Evolutionary conservation across 2,797 vertebrate genomes (phyloP), one percentile per base, ranked within the genome.

Genomic region (Gymnodraco acuticeps): DNA sequence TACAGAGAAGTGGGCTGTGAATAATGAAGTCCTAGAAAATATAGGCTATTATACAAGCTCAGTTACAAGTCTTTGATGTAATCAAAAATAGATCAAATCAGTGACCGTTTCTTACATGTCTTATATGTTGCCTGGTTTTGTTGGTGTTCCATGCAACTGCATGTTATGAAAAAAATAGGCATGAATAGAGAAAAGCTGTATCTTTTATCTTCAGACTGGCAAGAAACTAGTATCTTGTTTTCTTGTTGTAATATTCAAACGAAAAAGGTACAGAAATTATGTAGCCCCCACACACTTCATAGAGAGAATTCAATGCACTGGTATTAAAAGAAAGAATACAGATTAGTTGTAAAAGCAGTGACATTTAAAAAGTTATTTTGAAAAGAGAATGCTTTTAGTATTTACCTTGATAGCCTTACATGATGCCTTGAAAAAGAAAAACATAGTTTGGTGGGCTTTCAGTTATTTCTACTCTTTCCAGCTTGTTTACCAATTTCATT

Each of bases 1-100:
- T 81, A 86, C 61, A 86, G 77, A 83, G 85, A 87, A 73, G 73
- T 74, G 79, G 77, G 59, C 58, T 73, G 67, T 80, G 70, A 86
- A 83, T 84, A 85, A 88, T 82, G 47, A 66, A 69, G 70, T 62
- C 70, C 15, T 70, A 55, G 50, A 70, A 87, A 81, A 78, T 70
- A 60, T 13, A 75, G 56, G 19, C 23, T 69, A 53, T 84, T 77
- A 80, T 59, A 73, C 64, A 66, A 65, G 43, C 60, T 63, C 43
- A 73, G 69, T 66, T 71, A 66, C 17, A 64, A 19, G 27, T 67
- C 72, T 80, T 81, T 85, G 48, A 56, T 62, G 60, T 70, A 67
- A 83, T 78, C 3, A 64, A 70, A 84, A 70, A 54, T 43, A 71
- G 12, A 83, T 75, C 46, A 77, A 62, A 48, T 77, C 52, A 55